Percentiles rank a stretch among this genome's conserved stretches.
phyloP scores from a whole-genome alignment of 1,140 invertebrate genomes.

The Drosophila gunungcola region DNA sequence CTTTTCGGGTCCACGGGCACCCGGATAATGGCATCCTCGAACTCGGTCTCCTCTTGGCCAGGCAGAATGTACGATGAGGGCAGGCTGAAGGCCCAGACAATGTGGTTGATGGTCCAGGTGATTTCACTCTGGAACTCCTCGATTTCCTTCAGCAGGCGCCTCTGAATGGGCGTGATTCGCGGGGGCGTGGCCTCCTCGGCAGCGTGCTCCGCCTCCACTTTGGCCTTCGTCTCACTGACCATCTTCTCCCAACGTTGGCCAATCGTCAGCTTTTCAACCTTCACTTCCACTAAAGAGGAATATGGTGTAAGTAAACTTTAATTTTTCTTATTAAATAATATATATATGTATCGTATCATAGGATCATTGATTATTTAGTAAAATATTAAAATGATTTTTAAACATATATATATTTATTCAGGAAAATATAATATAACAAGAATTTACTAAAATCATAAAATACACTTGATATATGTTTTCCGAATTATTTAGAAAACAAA shows the following conservation, averaged over 20 bases:
- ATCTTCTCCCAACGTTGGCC: slow-evolving; percentile 77
- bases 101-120: slow-evolving; percentile 87
- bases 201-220: slow-evolving; percentile 66
- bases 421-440: no score
- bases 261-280: slow-evolving; percentile 71
- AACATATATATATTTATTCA: no score
- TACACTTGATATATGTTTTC: no score
- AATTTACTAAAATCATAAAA: no score
- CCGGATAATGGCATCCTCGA: slow-evolving; percentile 86
- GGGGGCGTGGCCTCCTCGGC: slow-evolving; percentile 59
- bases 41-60: slow-evolving; percentile 83
- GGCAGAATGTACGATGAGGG: slow-evolving; percentile 86
- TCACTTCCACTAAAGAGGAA: slow-evolving; percentile 36
- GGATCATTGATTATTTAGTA: no score
- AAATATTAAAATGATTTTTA: no score
- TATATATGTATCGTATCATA: no score
- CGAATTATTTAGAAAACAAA: no score
- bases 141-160: slow-evolving; percentile 67
- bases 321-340: no score
- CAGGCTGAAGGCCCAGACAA: slow-evolving; percentile 88
- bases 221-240: slow-evolving; percentile 70
- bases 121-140: slow-evolving; percentile 70
- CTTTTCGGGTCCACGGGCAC: slow-evolving; percentile 85
- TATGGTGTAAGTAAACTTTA: not conserved
- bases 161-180: slow-evolving; percentile 66